These are phyloP conservation scores for Schlechtendalia chinensis DNA, from an alignment of 1,140 invertebrate species.

Conservation along the genomic window DNA sequence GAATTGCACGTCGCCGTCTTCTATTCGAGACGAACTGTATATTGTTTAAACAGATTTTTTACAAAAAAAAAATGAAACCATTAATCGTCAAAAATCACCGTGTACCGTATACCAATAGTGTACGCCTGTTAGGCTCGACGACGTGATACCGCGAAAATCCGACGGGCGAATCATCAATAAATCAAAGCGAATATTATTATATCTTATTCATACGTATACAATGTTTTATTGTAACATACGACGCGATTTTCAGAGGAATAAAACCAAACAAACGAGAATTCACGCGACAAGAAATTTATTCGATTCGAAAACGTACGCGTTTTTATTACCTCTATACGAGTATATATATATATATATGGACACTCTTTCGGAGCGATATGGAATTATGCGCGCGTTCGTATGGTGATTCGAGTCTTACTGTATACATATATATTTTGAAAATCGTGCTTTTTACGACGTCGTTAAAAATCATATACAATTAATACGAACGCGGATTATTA, in stretches of 20 bases:
- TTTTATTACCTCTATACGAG: conserved; percentile 4
- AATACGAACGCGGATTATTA: not conserved
- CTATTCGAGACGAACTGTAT: not conserved
- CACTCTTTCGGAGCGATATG: conserved; percentile 12
- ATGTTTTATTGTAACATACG: not conserved
- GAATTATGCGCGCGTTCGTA: not conserved
- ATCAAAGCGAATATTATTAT: not conserved
- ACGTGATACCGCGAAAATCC: not conserved
- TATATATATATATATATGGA: not conserved
- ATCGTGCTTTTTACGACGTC: not conserved
- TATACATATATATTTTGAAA: not conserved
- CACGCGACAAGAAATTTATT: conserved; percentile 9
- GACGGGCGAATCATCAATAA: conserved; percentile 18
- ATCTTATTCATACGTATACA: not conserved
- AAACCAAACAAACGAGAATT: not conserved
- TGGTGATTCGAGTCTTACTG: not conserved
- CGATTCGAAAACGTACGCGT: not conserved
- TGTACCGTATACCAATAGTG: no score
- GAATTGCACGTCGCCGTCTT: not conserved
- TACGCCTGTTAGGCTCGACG: not conserved
- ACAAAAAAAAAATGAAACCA: no score
- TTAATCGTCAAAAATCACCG: no score
- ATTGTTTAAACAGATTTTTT: conserved; percentile 3
- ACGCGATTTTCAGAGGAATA: not conserved
- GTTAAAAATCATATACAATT: not conserved